phyloP scores from a whole-genome alignment of 2,797 vertebrate species.

The Lepus oiostolus region DNA sequence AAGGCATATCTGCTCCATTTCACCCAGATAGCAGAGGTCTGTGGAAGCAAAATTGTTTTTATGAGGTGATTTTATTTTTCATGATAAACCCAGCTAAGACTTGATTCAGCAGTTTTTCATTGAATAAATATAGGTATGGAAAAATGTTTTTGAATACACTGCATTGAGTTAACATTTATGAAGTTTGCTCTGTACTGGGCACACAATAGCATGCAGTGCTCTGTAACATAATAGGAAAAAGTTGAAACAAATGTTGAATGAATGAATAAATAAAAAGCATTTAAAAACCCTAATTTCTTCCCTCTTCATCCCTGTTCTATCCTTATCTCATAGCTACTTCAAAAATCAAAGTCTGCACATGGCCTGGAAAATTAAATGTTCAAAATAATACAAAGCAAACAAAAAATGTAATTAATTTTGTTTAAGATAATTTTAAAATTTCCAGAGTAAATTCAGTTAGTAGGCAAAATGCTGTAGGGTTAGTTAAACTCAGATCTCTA shows the following conservation, averaged over 20 bases:
- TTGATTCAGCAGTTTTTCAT: not conserved
- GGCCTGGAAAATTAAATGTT: not conserved
- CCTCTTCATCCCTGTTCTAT: not conserved
- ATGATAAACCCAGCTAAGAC: not conserved
- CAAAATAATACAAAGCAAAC: conserved; percentile 26
- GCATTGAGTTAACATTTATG: not conserved
- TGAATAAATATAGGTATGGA: not conserved
- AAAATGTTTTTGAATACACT: conserved; percentile 27
- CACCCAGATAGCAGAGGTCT: not conserved
- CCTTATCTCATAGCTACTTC: not conserved
- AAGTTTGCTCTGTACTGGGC: not conserved
- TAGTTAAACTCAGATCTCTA: not conserved
- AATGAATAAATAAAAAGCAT: conserved; percentile 4
- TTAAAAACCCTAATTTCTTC: not conserved
- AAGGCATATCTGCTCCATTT: not conserved
- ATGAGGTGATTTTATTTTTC: not conserved
- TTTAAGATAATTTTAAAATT: conserved; percentile 8
- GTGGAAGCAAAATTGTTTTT: not conserved
- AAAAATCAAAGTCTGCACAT: not conserved
- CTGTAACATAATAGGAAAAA: not conserved
- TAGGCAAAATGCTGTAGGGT: not conserved
- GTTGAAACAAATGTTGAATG: not conserved
- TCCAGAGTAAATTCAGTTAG: not conserved
- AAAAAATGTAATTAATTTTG: not conserved
- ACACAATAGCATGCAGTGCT: not conserved